phyloP scores from a whole-genome alignment of 2,113 vertebrate genomes.

The Phyllopteryx taeniolatus region DNA sequence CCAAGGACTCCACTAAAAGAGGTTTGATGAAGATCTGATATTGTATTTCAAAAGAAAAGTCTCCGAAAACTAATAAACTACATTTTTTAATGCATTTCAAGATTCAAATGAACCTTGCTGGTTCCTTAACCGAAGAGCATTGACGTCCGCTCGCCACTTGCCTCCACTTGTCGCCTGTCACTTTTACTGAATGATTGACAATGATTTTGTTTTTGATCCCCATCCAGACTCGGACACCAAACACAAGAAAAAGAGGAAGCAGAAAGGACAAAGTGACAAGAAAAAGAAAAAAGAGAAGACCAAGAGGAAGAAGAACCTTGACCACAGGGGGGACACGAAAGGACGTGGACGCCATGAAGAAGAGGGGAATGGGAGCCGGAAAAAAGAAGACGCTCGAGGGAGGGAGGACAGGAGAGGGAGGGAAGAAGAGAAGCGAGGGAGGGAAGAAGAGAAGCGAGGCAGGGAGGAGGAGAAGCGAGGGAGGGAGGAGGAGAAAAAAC shows the following conservation, averaged over 20 bases:
- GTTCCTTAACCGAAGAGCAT: no score
- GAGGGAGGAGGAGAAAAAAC: slow-evolving; percentile 15
- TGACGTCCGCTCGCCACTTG: no score
- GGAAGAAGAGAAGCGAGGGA: slow-evolving; percentile 17
- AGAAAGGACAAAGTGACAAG: slow-evolving; percentile 31
- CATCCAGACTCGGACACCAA: slow-evolving; percentile 53
- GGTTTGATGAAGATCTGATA: no score
- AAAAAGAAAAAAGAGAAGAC: slow-evolving; percentile 23
- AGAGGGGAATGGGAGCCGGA: slow-evolving; percentile 32
- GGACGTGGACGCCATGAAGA: slow-evolving; percentile 33
- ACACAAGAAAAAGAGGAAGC: slow-evolving; percentile 57
- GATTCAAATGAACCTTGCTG: no score
- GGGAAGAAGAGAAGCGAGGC: slow-evolving; percentile 36
- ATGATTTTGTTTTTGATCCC: not conserved
- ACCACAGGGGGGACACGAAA: not conserved
- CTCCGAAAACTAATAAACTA: no score
- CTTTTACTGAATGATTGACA: not conserved
- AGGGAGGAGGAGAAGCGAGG: slow-evolving; percentile 17
- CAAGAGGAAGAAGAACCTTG: slow-evolving; percentile 4
- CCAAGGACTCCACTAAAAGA: no score
- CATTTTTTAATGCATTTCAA: no score
- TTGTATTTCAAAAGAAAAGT: no score
- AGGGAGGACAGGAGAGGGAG: slow-evolving; percentile 35
- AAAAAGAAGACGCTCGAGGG: slow-evolving; percentile 11
- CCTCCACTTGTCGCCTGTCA: no score